A percentile compares a stretch with the other conserved stretches of the same genome.
Conservation (phyloP, 2,113 vertebrate genomes). For the Syngnathoides biaculeatus region DNA sequence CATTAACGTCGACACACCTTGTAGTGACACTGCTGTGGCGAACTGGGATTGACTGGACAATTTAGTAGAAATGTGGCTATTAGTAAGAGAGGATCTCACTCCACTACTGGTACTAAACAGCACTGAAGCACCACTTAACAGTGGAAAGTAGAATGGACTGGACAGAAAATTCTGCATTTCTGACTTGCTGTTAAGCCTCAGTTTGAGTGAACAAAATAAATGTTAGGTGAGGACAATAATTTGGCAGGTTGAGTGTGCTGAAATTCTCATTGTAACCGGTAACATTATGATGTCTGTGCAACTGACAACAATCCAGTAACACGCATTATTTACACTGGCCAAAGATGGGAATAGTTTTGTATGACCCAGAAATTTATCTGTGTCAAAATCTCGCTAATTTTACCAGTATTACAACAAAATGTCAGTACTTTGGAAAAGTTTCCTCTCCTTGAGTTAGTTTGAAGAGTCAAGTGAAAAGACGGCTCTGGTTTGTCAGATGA, state of each 20-base stretch:
- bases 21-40: too few relatives aligned
- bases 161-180: too few relatives aligned
- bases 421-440: background rate
- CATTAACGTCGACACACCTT: too few relatives aligned
- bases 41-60: too few relatives aligned
- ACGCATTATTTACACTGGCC: background rate
- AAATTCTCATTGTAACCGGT: background rate
- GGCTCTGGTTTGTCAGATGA: slow-evolving; percentile 63
- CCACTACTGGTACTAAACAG: too few relatives aligned
- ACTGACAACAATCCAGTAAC: background rate
- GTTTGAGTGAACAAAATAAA: too few relatives aligned
- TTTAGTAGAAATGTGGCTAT: too few relatives aligned
- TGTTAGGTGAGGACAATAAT: background rate
- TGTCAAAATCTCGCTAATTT: background rate
- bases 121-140: too few relatives aligned
- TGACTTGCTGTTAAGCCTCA: too few relatives aligned
- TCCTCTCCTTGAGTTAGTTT: background rate
- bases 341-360: background rate
- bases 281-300: background rate
- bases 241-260: background rate
- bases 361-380: background rate
- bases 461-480: slow-evolving; percentile 23
- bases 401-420: too few relatives aligned
- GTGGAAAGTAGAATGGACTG: too few relatives aligned
- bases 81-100: too few relatives aligned